phyloP scores from a whole-genome alignment of 2,797 vertebrate genomes.

The Muraenolepis orangiensis region DNA sequence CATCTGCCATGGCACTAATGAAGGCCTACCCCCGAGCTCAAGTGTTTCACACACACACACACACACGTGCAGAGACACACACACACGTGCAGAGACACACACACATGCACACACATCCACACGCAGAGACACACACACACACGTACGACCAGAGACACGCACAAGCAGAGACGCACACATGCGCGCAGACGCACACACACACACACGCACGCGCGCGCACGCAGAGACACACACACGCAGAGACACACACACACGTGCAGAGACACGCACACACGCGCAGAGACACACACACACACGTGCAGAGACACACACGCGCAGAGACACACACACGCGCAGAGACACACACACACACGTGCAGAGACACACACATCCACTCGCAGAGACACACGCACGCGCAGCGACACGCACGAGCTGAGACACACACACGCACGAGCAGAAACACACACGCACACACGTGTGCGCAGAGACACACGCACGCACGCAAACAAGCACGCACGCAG shows the following conservation, averaged over 20 bases:
- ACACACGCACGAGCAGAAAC: no score
- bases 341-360: no score
- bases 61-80: neutral
- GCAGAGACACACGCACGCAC: no score
- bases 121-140: no score
- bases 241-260: neutral
- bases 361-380: no score
- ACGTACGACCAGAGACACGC: no score
- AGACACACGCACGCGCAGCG: no score
- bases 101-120: neutral
- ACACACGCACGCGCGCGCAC: neutral
- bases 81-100: no score
- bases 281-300: neutral
- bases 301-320: neutral
- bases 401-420: no score
- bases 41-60: neutral
- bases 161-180: no score
- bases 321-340: neutral
- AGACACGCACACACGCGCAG: neutral
- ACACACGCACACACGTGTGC: no score
- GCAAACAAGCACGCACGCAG: neutral
- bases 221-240: neutral
- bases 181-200: neutral
- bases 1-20: neutral
- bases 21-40: neutral